phyloP scores from a whole-genome alignment of 2,888 invertebrate species.

The Oscheius sp. region DNA sequence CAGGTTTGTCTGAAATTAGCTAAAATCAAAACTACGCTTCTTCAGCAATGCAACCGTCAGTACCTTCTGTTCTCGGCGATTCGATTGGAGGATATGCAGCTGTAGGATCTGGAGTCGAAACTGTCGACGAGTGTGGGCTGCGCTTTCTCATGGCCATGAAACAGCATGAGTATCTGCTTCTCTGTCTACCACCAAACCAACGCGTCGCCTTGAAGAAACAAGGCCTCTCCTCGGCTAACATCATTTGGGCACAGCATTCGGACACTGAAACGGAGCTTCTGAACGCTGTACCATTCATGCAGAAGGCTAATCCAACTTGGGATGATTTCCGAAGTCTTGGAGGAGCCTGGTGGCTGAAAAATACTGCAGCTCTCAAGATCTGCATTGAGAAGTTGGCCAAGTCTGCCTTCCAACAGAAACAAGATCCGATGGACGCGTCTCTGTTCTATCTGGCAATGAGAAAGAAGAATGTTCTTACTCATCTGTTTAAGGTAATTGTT shows the following conservation, averaged over 20 bases:
- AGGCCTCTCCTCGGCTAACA: constrained; percentile 79
- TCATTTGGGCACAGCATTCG: constrained; percentile 99
- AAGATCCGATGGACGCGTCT: constrained; percentile 97
- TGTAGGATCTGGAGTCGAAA: constrained; percentile 67
- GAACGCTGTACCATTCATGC: constrained; percentile 81
- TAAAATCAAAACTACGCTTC: too few relatives aligned
- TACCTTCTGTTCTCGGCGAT: constrained; percentile 63
- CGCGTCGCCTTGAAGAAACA: constrained; percentile 77
- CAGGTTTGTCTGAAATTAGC: constrained; percentile 79
- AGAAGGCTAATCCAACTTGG: constrained; percentile 82
- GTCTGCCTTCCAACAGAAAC: constrained; percentile 88
- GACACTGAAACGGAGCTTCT: constrained; percentile 95
- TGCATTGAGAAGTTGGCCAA: constrained; percentile 93
- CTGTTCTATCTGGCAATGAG: constrained; percentile 97
- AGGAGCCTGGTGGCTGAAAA: constrained; percentile 96
- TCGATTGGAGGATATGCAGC: constrained; percentile 65
- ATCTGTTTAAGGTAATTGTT: constrained; percentile 81
- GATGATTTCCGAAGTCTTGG: constrained; percentile 88
- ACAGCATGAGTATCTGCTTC: constrained; percentile 92
- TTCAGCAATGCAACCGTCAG: constrained; percentile 61
- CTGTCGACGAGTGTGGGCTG: constrained; percentile 93
- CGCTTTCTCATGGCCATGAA: constrained; percentile 94
- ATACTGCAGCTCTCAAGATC: constrained; percentile 83
- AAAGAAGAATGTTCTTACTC: constrained; percentile 96
- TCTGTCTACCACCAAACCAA: constrained; percentile 91